Conservation (phyloP, 92 coral and sea anemone genomes). For the Chrysogorgia sp. region DNA sequence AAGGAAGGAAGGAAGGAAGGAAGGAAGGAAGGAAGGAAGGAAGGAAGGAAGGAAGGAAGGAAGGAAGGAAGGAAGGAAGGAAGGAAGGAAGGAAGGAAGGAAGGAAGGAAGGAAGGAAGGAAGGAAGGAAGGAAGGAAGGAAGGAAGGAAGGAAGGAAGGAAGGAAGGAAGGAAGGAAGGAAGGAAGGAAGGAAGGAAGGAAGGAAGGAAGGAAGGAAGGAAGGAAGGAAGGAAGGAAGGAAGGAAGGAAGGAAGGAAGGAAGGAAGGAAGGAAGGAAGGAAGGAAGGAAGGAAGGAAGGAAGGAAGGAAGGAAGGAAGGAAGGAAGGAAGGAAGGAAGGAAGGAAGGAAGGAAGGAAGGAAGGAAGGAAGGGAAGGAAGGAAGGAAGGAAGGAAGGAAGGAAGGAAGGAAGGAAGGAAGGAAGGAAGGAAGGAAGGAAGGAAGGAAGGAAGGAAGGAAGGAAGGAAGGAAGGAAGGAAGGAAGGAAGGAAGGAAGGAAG, state of each 20-base stretch:
- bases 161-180: neutral
- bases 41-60: too few relatives aligned
- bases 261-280: neutral
- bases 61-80: too few relatives aligned
- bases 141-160: neutral
- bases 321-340: neutral
- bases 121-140: too few relatives aligned
- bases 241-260: neutral
- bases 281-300: neutral
- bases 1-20: too few relatives aligned
- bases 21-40: too few relatives aligned
- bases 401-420: neutral
- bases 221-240: neutral
- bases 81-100: too few relatives aligned
- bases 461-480: slow-evolving; percentile 14
- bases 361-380: neutral
- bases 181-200: neutral
- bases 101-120: too few relatives aligned
- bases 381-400: neutral
- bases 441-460: slow-evolving; percentile 9
- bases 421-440: neutral
- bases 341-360: neutral
- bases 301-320: neutral
- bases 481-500: slow-evolving; percentile 5
- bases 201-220: neutral